phyloP scores from a whole-genome alignment of 1,140 invertebrate genomes.

The Pentalonia nigronervosa region DNA sequence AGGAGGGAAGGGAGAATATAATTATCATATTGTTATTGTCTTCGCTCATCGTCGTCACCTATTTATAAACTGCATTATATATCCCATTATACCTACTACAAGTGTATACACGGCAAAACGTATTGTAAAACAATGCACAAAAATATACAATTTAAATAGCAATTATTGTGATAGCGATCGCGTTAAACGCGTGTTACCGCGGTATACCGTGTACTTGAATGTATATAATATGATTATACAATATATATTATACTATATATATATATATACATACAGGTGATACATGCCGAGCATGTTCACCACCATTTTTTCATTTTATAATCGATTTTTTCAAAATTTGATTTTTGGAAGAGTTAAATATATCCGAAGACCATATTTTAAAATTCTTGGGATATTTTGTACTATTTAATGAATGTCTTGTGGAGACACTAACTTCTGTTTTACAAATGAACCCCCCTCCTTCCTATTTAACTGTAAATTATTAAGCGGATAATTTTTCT shows the following conservation, averaged over 20 bases:
- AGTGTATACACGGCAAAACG: background rate
- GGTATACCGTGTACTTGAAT: background rate
- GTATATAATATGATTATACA: background rate
- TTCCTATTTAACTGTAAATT: no score
- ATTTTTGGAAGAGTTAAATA: no score
- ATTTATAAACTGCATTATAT: background rate
- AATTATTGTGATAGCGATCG: background rate
- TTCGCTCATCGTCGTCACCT: background rate
- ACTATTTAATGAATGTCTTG: no score
- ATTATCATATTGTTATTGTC: background rate
- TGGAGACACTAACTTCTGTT: no score
- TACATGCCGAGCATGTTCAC: no score
- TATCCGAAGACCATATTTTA: no score
- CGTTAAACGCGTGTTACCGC: background rate
- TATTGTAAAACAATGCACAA: background rate
- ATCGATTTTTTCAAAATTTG: no score
- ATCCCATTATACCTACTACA: background rate
- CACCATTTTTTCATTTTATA: no score
- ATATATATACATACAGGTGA: no score
- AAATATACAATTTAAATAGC: constrained; percentile 19
- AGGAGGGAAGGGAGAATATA: background rate
- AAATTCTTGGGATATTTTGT: no score
- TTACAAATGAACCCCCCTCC: no score
- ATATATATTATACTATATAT: background rate
- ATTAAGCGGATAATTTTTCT: no score